Percentiles rank a stretch among this genome's conserved stretches.
These are phyloP conservation scores for Calephelis virginiensis DNA, from an alignment of 1,140 invertebrate genomes.

Conservation along the genomic window DNA sequence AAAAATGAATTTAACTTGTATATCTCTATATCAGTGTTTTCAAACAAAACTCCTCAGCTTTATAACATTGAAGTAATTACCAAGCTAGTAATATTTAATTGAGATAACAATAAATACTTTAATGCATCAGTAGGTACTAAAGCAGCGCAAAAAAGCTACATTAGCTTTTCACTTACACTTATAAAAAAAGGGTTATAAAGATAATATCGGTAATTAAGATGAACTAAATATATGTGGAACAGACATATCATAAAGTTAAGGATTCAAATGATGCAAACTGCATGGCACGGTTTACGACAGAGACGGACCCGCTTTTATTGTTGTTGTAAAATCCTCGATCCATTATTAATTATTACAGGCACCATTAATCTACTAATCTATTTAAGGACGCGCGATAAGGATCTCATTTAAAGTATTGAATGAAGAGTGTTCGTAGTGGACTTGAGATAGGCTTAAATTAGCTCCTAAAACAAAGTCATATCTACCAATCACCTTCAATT, in stretches of 20 bases:
- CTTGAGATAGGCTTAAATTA: slow-evolving; percentile 74
- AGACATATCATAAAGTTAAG: slow-evolving; percentile 70
- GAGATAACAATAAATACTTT: too few relatives aligned
- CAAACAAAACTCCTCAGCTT: too few relatives aligned
- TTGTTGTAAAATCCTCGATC: slow-evolving; percentile 76
- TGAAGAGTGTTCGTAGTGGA: slow-evolving; percentile 76
- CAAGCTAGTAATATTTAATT: too few relatives aligned
- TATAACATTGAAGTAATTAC: too few relatives aligned
- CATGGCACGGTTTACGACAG: slow-evolving; percentile 63
- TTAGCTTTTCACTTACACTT: slow-evolving; percentile 34
- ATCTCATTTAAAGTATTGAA: slow-evolving; percentile 78
- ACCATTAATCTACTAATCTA: slow-evolving; percentile 78
- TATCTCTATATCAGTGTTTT: too few relatives aligned
- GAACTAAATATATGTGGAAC: slow-evolving; percentile 62
- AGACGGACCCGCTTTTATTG: slow-evolving; percentile 71
- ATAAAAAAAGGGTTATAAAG: slow-evolving; percentile 61
- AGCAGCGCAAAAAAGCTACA: slow-evolving; percentile 25
- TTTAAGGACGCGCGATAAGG: slow-evolving; percentile 75
- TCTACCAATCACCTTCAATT: not conserved
- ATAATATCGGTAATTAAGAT: slow-evolving; percentile 70
- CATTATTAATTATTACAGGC: slow-evolving; percentile 78
- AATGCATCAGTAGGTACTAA: too few relatives aligned
- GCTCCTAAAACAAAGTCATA: slow-evolving; percentile 27
- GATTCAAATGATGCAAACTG: slow-evolving; percentile 70
- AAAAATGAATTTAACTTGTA: too few relatives aligned